These are phyloP conservation scores for Cataglyphis albicans DNA, from an alignment of 2,888 invertebrate genomes.

Conservation along the genomic window DNA sequence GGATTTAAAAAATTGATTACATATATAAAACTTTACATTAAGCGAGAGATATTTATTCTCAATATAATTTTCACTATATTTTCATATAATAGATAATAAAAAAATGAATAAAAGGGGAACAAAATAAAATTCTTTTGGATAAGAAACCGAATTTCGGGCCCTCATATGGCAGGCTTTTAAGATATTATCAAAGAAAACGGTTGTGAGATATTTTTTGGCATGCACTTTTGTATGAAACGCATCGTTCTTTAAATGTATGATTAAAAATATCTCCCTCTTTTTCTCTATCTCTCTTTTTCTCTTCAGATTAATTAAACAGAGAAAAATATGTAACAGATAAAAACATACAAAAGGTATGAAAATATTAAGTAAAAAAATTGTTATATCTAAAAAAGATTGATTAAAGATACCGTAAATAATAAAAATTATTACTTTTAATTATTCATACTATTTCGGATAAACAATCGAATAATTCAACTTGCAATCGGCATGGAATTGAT, in stretches of 20 bases:
- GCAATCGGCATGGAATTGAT: not conserved
- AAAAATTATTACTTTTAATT: not conserved
- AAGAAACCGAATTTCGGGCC: not conserved
- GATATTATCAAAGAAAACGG: not conserved
- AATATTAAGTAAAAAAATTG: not conserved
- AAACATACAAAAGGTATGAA: not conserved
- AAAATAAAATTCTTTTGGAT: not conserved
- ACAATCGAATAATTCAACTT: not conserved
- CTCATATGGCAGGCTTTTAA: not conserved
- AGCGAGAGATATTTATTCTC: not conserved
- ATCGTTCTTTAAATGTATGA: not conserved
- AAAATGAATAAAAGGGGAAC: not conserved
- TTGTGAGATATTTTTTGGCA: not conserved
- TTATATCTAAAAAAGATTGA: not conserved
- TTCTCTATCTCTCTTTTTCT: not conserved
- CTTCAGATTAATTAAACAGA: not conserved
- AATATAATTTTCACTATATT: not conserved
- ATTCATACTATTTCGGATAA: not conserved
- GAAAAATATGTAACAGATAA: not conserved
- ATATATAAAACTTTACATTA: not conserved
- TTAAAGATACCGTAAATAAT: not conserved
- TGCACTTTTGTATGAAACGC: not conserved
- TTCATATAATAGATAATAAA: not conserved
- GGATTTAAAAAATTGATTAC: not conserved
- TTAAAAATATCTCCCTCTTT: not conserved